Percentiles rank a stretch among this genome's conserved stretches.
These are phyloP conservation scores for Merodon equestris DNA, from an alignment of 2,888 invertebrate species.

Conservation along the genomic window DNA sequence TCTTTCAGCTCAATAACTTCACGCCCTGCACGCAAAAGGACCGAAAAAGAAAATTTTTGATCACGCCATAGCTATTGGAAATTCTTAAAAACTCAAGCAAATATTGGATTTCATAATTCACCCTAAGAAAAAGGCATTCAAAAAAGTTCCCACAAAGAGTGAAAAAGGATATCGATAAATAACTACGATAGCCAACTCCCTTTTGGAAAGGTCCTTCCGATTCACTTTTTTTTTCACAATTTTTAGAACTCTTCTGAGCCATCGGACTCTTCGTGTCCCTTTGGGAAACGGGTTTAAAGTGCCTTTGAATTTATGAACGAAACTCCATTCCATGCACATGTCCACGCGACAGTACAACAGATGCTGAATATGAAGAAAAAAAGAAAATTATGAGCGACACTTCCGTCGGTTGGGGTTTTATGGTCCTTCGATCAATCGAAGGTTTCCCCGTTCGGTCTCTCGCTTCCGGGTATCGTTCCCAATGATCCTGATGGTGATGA, in stretches of 20 bases:
- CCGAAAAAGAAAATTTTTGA: neutral
- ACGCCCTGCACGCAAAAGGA: conserved; percentile 13
- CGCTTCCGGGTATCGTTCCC: no score
- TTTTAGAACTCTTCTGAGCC: neutral
- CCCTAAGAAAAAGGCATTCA: neutral
- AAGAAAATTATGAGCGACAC: neutral
- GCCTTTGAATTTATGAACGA: conserved; percentile 36
- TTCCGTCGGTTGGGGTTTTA: no score
- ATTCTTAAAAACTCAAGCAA: conserved; percentile 53
- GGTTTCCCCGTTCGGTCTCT: no score
- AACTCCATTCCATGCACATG: neutral
- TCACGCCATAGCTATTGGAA: neutral
- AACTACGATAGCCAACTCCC: conserved; percentile 19
- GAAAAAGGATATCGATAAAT: conserved; percentile 23
- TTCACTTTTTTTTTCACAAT: conserved; percentile 17
- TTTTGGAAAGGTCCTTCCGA: conserved; percentile 20
- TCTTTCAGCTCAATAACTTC: conserved; percentile 60
- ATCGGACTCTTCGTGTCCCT: neutral
- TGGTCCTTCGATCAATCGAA: no score
- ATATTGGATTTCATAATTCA: conserved; percentile 60
- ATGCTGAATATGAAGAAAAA: neutral
- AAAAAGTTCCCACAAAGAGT: neutral
- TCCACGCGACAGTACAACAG: no score
- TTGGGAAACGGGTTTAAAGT: conserved; percentile 33
- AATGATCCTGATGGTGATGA: no score